Evolutionary conservation across 2,888 invertebrate genomes (phyloP).

Genomic region (Bhutanitis thaidina): DNA sequence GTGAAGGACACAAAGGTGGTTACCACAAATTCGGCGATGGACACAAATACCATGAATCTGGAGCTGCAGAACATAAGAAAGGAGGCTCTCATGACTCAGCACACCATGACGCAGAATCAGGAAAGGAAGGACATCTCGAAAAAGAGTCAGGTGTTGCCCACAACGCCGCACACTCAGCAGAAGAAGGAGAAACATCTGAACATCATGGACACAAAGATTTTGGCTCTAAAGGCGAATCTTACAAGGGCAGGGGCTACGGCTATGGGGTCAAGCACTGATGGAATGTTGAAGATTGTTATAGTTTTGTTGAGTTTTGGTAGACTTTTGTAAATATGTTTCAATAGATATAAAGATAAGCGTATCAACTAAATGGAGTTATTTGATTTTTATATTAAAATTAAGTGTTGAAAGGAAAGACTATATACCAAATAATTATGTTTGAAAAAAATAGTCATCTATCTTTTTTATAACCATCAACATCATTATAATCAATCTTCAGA

Average conservation of each 20-base stretch:
- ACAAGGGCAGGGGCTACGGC: slow-evolving; percentile 64
- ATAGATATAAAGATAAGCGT: slow-evolving; percentile 55
- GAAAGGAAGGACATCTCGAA: slow-evolving; percentile 72
- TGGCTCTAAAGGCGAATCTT: slow-evolving; percentile 49
- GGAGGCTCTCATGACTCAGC: slow-evolving; percentile 76
- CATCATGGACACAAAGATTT: slow-evolving; percentile 72
- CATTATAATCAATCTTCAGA: too few species aligned
- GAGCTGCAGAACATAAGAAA: slow-evolving; percentile 73
- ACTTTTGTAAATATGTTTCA: slow-evolving; percentile 62
- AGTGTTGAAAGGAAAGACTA: too few species aligned
- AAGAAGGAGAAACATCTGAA: slow-evolving; percentile 70
- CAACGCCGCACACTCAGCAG: slow-evolving; percentile 68
- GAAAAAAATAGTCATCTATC: too few species aligned
- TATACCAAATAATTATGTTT: too few species aligned
- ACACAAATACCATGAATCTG: slow-evolving; percentile 71
- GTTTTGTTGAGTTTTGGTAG: slow-evolving; percentile 59
- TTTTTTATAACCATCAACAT: too few species aligned
- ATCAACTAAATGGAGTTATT: slow-evolving; percentile 25
- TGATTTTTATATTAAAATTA: slow-evolving; percentile 6
- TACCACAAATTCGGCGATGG: slow-evolving; percentile 79
- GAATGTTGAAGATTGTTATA: slow-evolving; percentile 47
- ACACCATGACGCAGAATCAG: slow-evolving; percentile 65
- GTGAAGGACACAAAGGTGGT: slow-evolving; percentile 79
- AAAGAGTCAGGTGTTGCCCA: slow-evolving; percentile 68
- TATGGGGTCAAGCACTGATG: slow-evolving; percentile 57